Evolutionary conservation across 1,140 invertebrate genomes (phyloP).

Genomic region (Caenorhabditis latens): DNA sequence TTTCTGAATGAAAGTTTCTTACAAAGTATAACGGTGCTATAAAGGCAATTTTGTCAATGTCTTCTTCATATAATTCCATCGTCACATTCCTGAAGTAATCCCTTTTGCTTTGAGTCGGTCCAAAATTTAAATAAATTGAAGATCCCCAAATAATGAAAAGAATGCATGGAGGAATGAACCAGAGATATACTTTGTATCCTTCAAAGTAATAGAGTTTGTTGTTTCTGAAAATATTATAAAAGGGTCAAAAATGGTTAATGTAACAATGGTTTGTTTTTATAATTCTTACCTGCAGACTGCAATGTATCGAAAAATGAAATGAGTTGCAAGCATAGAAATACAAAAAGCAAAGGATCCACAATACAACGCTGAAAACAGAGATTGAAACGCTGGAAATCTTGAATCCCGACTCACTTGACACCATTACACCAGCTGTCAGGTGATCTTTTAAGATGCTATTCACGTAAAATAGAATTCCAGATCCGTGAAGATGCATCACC

Average conservation of each 20-base stretch:
- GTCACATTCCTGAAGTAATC: constrained; percentile 28
- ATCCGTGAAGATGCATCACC: constrained; percentile 25
- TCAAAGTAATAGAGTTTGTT: constrained; percentile 37
- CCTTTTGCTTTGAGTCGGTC: not conserved
- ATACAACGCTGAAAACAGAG: not conserved
- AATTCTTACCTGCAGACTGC: constrained; percentile 13
- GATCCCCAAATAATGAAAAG: constrained; percentile 26
- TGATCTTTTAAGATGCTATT: constrained; percentile 9
- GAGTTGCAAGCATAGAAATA: constrained; percentile 12
- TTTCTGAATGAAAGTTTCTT: not conserved
- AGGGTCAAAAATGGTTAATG: not conserved
- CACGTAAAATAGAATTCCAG: constrained; percentile 8
- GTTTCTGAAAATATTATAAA: not conserved
- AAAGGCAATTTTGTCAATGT: constrained; percentile 37
- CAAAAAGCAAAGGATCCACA: constrained; percentile 38
- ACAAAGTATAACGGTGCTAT: not conserved
- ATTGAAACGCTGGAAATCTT: not conserved
- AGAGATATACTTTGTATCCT: not conserved
- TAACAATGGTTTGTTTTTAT: too few relatives aligned
- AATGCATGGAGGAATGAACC: not conserved
- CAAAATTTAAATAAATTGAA: constrained; percentile 37
- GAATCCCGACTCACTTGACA: not conserved
- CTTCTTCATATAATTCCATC: constrained; percentile 24
- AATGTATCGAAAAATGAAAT: constrained; percentile 20
- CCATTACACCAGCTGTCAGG: not conserved